Evolutionary conservation across 2,113 vertebrate species (phyloP), one percentile per base, ranked within the genome.

Genomic region (Arothron firmamentum): DNA sequence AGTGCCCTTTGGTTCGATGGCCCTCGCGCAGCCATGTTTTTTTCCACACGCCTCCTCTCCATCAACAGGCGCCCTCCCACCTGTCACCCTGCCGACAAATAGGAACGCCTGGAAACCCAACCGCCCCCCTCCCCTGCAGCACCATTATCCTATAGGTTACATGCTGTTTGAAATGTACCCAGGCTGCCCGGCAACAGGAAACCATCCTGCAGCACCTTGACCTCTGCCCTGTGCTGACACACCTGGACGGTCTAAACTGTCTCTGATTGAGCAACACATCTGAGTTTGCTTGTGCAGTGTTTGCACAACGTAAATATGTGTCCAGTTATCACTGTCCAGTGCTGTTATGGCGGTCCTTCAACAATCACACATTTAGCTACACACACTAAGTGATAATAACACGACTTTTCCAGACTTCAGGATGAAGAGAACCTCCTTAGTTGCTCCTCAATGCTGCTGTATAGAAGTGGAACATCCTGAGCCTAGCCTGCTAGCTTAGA

Each of bases 11-110:
- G 63, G 61, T 65, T 70, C 45, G 3, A 21, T 34, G 54, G 18
- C 68, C 42, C 21, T 19, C 65, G 9, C 52, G 46, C 58, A 43
- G 46, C 28, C 34, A 51, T 19, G 52, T 46, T 62, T 62, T 62
- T 51, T 67, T 59, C 56, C 72, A 45, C 72, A 63, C 20, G 14
- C 25, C 41, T 64, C 59, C 45, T 45, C 62, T 49, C 31, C 23
- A 45, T 15, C 31, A 34, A 18, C 41, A 3, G 25, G 9, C 34
- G 11, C 25, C 74, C 73, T 78, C 75, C 84, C 75, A 62, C 58
- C 71, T 75, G 77, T 75, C 57, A 79, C 38, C 28, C 64, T 48
- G 23, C 70, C 84, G 80, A 87, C 78, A 75, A 87, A 87, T 79
- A 59, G 61, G 45, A 81, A 46, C 1, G 73, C 42, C 55, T 72